Conservation (phyloP, 2,797 vertebrate species). For the Melanotaenia nigrans region DNA sequence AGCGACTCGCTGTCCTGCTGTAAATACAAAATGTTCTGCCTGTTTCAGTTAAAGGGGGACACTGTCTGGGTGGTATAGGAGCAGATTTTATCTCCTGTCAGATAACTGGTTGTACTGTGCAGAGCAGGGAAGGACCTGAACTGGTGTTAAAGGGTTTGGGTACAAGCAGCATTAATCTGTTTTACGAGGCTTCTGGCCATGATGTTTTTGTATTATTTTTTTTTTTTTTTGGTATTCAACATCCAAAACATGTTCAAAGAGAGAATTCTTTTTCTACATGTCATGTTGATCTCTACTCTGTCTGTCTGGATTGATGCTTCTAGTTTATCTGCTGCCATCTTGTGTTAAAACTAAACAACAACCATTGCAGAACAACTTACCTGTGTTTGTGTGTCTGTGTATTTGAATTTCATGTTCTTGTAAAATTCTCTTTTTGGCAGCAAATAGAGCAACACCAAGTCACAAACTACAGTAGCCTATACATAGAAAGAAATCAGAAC, state of each 20-base stretch:
- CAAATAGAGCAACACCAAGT: constrained; percentile 91
- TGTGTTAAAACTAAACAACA: constrained; percentile 40
- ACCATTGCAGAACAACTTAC: constrained; percentile 51
- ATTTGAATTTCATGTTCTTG: constrained; percentile 97
- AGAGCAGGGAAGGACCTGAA: background rate
- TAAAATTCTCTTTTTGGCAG: constrained; percentile 93
- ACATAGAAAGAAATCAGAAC: constrained; percentile 8
- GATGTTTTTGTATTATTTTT: too few species aligned
- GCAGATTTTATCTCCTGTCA: constrained; percentile 26
- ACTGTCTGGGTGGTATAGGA: constrained; percentile 25
- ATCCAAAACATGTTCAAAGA: background rate
- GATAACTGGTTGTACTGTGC: constrained; percentile 11
- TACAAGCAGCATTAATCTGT: constrained; percentile 22
- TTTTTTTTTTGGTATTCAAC: background rate
- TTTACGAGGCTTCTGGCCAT: background rate
- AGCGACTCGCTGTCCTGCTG: constrained; percentile 63
- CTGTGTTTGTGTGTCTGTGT: constrained; percentile 73
- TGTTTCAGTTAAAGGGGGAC: constrained; percentile 46
- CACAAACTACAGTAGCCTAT: constrained; percentile 96
- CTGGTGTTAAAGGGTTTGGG: background rate
- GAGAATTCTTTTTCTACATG: too few species aligned
- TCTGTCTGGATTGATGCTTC: background rate
- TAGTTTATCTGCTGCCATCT: constrained; percentile 67
- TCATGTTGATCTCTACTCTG: background rate
- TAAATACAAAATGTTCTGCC: constrained; percentile 62